Base-by-base conservation (phyloP, 2,888 invertebrate species). In the Andricus quercusramuli region DNA sequence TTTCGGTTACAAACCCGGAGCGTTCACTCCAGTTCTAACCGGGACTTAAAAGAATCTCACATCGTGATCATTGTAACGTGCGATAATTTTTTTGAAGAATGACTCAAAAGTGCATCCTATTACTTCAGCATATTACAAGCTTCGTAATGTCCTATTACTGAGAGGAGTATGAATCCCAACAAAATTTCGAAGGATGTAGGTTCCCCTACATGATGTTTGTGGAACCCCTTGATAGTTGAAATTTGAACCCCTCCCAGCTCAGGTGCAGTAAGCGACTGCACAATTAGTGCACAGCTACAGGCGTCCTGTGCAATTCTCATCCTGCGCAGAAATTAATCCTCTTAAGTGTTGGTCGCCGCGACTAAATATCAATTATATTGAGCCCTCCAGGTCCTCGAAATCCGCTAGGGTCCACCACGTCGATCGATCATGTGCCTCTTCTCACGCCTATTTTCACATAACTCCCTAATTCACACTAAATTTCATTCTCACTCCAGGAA, bases 321-420 rank as follows among this genome's bases (percentile, higher is more conserved):
- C 85, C 88, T 85, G 85, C 86, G 87, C 81, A 88, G 87, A 88
- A 86, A 89, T 88, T 90, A 91, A 92, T 91, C 91, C 92, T 91
- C 91, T 91, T 90, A 90, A 91, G 90, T 89, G 90, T 88, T 88
- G 87, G 89, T 89, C 88, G 89, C 86, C 88, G 88, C 88, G 89
- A 88, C 89, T 90, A 90, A 91, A 91, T 92, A 92, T 91, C 91
- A 91, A 91, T 91, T 85, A 86, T 86, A 87, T 86, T 88, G 81
- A 86, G 66, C 83, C 77, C 78, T 83, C 51, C 84, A 81, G 83
- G 83, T 80, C 82, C 84, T 83, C 81, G 83, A 84, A 84, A 86
- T 85, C 85, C 83, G 64, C 82, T 70, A 79, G 66, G 65, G 59
- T 78, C 59, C 68, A 74, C 78, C 82, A 66, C 85, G 83, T 84